phyloP scores from a whole-genome alignment of 2,113 vertebrate species.

The Thymallus thymallus region DNA sequence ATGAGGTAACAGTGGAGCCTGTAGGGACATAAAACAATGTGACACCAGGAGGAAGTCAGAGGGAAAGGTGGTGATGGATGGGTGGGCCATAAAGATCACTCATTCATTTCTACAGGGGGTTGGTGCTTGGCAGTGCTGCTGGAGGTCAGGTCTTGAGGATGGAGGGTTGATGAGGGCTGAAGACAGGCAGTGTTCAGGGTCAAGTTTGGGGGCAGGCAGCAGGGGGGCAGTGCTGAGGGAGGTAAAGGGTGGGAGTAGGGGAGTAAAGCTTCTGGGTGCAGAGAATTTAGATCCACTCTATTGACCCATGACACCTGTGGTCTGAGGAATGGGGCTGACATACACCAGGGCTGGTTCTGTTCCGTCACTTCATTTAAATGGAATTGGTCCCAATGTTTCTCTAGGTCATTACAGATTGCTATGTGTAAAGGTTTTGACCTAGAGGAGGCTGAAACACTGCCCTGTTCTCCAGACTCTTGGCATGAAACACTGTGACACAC shows the following conservation, averaged over 20 bases:
- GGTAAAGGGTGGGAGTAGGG: not conserved
- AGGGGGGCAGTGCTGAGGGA: not conserved
- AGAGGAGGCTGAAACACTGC: constrained; percentile 3
- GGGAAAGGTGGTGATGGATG: constrained; percentile 25
- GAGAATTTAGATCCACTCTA: constrained; percentile 19
- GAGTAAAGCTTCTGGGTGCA: not conserved
- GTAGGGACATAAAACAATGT: constrained; percentile 29
- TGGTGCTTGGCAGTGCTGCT: not conserved
- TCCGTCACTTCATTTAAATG: too few species aligned
- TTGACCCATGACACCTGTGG: constrained; percentile 19
- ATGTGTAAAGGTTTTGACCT: too few species aligned
- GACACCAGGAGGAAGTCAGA: constrained; percentile 29
- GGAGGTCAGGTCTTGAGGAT: constrained; percentile 1
- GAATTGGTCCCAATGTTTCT: too few species aligned
- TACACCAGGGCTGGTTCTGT: too few species aligned
- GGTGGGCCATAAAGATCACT: not conserved
- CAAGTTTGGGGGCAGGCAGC: constrained; percentile 1
- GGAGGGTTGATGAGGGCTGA: not conserved
- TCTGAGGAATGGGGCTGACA: too few species aligned
- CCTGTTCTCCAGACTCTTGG: constrained; percentile 4
- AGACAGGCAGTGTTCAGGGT: not conserved
- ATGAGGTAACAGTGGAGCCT: constrained; percentile 5
- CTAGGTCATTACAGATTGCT: too few species aligned
- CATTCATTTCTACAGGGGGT: not conserved
- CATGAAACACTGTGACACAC: constrained; percentile 1